Evolutionary conservation across 2,113 vertebrate species (phyloP).

Genomic region (Zeus faber): DNA sequence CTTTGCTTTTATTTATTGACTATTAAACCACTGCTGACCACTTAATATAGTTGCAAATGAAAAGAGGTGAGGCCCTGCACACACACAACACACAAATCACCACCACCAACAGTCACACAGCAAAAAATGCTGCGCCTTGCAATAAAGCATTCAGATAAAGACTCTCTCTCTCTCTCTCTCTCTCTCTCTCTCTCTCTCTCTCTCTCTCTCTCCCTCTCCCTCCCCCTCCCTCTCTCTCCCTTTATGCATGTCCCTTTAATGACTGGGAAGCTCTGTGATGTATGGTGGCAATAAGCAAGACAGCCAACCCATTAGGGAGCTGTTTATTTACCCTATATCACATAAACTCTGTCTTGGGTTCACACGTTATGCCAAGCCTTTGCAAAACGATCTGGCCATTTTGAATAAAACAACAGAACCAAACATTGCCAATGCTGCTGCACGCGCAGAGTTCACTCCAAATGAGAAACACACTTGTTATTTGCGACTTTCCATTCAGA

Average conservation of each 20-base stretch:
- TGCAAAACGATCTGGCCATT: too few relatives aligned
- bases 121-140: slow-evolving; percentile 54
- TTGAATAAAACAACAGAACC: too few relatives aligned
- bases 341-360: slow-evolving; percentile 24
- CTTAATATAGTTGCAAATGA: slow-evolving; percentile 37
- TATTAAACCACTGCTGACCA: slow-evolving; percentile 22
- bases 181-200: slow-evolving; percentile 18
- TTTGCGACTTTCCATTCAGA: too few relatives aligned
- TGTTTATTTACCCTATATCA: slow-evolving; percentile 48
- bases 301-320: slow-evolving; percentile 61
- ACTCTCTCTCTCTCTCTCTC: slow-evolving; percentile 7
- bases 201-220: slow-evolving; percentile 2
- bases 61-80: slow-evolving; percentile 18
- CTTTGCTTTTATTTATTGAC: slow-evolving; percentile 24
- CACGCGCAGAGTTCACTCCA: too few relatives aligned
- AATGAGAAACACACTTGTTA: too few relatives aligned
- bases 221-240: not conserved
- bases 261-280: slow-evolving; percentile 59
- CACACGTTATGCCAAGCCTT: too few relatives aligned
- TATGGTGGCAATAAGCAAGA: slow-evolving; percentile 65
- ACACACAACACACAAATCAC: slow-evolving; percentile 12
- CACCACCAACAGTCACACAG: slow-evolving; percentile 13
- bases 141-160: slow-evolving; percentile 64
- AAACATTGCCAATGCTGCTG: too few relatives aligned
- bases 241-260: slow-evolving; percentile 53